Evolutionary conservation across 1,140 invertebrate genomes (phyloP), one percentile per base, ranked within the genome.

Genomic region (Drosophila guanche): DNA sequence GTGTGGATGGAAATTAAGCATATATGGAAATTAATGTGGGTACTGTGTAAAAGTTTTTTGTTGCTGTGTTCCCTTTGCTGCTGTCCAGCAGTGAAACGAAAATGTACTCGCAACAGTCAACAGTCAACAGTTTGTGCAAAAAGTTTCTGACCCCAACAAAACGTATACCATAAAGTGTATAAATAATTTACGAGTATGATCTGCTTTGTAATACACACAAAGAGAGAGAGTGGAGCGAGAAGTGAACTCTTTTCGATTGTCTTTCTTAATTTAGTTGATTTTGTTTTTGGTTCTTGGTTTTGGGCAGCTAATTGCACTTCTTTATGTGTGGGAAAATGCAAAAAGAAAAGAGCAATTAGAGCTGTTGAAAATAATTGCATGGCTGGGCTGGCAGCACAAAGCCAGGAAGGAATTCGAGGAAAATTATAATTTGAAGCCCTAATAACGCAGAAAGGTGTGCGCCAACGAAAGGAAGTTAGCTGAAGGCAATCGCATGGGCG

Each of bases 341-440:
- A 67, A 73, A 79, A 80, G 16, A 20, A 80, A 66, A 20, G 76
- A 66, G 76, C 80, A 84, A 85, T 84, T 84, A 85, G 1, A 71
- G 76, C 62, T 83, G 60, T 68, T 79, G 47, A 51, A 33, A 76
- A 83, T 79, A 85, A 83, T 83, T 83, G 81, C 55, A 72, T 48
- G 55, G 76, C 55, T 45, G 20, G n/a, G n/a, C n/a, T n/a, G n/a
- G 29, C 54, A 8, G 42, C 55, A 37, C 46, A 66, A 22, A 61
- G 41, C 55, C 41, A 67, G 50, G 42, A 50, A 67, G 50, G 42
- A 76, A 62, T 52, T 46, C 51, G 54, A 42, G 66, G 53, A 77
- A 76, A 79, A 84, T 79, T 75, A 75, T 83, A 79, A 79, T 84
- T 83, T 83, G 43, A 65, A 69, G 59, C 58, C 43, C 48, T 80